Base-by-base conservation (phyloP, 2,797 vertebrate genomes). In the Lemur catta region DNA sequence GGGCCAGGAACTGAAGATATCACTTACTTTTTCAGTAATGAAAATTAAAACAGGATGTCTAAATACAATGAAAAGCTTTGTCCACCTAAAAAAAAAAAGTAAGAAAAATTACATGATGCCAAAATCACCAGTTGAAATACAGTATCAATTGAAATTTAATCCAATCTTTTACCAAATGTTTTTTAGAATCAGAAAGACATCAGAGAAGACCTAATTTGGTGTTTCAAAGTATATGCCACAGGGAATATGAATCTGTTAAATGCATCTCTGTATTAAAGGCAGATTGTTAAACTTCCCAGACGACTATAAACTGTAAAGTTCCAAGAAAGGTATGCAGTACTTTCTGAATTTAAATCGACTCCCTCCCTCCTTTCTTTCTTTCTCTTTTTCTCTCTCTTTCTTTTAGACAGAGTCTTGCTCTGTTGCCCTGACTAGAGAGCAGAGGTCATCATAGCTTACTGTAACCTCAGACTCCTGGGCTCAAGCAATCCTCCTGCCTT, bases 21-120 rank as follows among this genome's bases (percentile, higher is more conserved):
- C 33, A 98, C 97, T 98, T 98, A 99, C 99, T 98, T 99, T 98
- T 97, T 99, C 99, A 84, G 99, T 99, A 98, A 98, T 95, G 81
- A 99, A 99, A 96, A 99, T 95, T 86, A 99, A 90, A 94, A 99
- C 93, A 78, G 98, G 99, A 76, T 99, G 98, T 13, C 98, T 98
- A 94, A 98, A 98, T 80, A 98, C 97, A 93, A 98, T 84, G 71
- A 99, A 97, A 89, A 95, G 95, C 87, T 98, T 97, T 95, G 99
- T 99, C 99, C 99, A 99, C 97, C 99, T 99, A 97, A 86, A 98
- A 13, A 85, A 61, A 41, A 65, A n/a, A 46, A 46, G 43, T 71
- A 50, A 84, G 50, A 91, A 94, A 93, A 90, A 90, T 76, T 52
- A 82, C 43, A 96, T 91, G 95, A 95, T 48, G 13, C 17, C 71